A percentile compares a stretch with the other conserved stretches of the same genome.
These are phyloP conservation scores for Rhinolophus sinicus DNA, from an alignment of 2,113 vertebrate genomes.

Conservation along the genomic window DNA sequence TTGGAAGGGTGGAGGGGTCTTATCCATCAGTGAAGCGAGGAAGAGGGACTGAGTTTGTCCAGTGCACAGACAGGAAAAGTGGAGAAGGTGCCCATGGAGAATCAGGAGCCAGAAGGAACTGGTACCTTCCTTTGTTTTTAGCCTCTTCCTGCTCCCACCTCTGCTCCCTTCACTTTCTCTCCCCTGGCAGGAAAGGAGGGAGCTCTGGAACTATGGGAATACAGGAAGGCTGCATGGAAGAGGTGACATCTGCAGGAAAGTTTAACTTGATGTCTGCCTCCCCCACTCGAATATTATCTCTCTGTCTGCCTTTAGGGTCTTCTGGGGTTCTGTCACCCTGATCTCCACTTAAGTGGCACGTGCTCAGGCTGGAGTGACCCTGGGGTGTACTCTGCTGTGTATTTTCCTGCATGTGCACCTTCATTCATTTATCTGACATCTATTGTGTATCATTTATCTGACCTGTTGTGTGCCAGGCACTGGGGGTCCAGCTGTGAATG, in stretches of 20 bases:
- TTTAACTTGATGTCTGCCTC: neutral
- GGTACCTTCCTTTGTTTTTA: neutral
- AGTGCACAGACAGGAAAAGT: neutral
- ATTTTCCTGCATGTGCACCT: neutral
- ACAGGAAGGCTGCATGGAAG: slow-evolving; percentile 34
- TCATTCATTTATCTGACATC: neutral
- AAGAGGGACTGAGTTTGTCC: neutral
- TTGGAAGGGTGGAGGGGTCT: neutral
- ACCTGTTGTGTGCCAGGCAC: neutral
- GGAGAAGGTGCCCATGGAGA: neutral
- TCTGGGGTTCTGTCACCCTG: neutral
- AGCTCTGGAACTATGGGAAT: neutral
- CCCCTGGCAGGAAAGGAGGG: neutral
- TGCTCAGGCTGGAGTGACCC: neutral
- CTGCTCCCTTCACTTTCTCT: neutral
- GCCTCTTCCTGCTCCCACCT: neutral
- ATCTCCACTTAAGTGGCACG: neutral
- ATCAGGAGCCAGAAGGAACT: neutral
- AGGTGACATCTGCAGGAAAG: neutral
- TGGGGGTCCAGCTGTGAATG: neutral
- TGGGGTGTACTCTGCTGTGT: too few relatives aligned
- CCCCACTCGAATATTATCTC: neutral
- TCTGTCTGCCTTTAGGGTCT: neutral
- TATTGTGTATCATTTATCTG: too few relatives aligned
- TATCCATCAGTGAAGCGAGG: neutral